phyloP scores from a whole-genome alignment of 2,113 vertebrate species.

The Trichomycterus rosablanca region DNA sequence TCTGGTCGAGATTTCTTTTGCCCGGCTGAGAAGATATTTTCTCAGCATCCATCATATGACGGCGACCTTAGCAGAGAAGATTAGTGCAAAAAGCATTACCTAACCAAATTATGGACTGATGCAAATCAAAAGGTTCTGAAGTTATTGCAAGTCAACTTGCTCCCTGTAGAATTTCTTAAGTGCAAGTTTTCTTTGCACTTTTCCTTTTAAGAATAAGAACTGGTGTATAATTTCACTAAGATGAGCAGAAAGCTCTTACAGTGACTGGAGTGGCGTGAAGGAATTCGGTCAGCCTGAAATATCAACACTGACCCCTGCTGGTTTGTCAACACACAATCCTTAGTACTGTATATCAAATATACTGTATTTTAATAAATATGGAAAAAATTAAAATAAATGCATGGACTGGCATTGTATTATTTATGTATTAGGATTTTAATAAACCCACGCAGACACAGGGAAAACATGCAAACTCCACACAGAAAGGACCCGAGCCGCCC shows the following conservation, averaged over 20 bases:
- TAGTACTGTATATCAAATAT: not conserved
- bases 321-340: constrained; percentile 20
- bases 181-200: not conserved
- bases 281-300: constrained; percentile 45
- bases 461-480: too few relatives aligned
- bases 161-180: not conserved
- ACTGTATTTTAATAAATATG: not conserved
- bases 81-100: constrained; percentile 2
- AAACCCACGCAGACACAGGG: too few relatives aligned
- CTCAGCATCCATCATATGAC: not conserved
- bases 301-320: constrained; percentile 69
- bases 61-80: not conserved
- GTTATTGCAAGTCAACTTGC: not conserved
- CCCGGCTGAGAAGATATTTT: too few relatives aligned
- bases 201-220: constrained; percentile 4
- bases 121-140: not conserved
- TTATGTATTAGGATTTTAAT: too few relatives aligned
- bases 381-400: not conserved
- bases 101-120: not conserved
- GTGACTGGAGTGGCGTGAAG: constrained; percentile 1
- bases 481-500: too few relatives aligned
- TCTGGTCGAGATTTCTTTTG: not conserved
- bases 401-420: too few relatives aligned
- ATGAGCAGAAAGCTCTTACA: constrained; percentile 3
- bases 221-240: constrained; percentile 2